These are phyloP conservation scores for Ylistrum balloti DNA, from an alignment of 1,140 invertebrate genomes.

Conservation along the genomic window DNA sequence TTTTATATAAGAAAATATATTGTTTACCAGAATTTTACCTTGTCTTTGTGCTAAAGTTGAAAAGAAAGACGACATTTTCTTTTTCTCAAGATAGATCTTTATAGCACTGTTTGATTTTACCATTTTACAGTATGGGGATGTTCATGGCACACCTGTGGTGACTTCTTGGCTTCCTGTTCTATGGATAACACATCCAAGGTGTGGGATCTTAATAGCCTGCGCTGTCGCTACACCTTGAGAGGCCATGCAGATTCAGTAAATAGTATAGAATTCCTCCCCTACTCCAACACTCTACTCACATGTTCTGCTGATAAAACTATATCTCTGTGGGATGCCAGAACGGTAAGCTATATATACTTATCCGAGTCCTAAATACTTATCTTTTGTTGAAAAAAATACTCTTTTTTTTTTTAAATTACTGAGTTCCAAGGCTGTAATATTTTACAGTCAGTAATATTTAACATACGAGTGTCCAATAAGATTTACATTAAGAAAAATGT, in stretches of 20 bases:
- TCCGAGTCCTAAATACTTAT: too few relatives aligned
- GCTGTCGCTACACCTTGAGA: constrained; percentile 81
- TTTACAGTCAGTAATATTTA: too few relatives aligned
- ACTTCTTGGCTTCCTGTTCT: constrained; percentile 82
- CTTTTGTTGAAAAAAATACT: not conserved
- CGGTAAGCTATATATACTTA: constrained; percentile 73
- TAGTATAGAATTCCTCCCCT: constrained; percentile 81
- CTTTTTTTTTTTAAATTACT: constrained; percentile 30
- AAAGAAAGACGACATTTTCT: too few relatives aligned
- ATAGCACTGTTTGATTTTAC: too few relatives aligned
- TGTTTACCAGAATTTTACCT: too few relatives aligned
- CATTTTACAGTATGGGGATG: constrained; percentile 79
- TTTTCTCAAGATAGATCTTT: too few relatives aligned
- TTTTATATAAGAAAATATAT: too few relatives aligned
- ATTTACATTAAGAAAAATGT: too few relatives aligned
- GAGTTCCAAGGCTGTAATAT: too few relatives aligned
- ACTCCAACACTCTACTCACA: constrained; percentile 81
- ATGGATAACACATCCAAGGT: constrained; percentile 82
- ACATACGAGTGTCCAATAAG: too few relatives aligned
- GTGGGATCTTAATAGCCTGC: constrained; percentile 82
- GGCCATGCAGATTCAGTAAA: constrained; percentile 83
- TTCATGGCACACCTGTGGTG: constrained; percentile 82
- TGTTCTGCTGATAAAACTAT: constrained; percentile 82
- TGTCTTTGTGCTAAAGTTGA: too few relatives aligned
- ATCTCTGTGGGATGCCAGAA: constrained; percentile 82